phyloP scores from a whole-genome alignment of 2,113 vertebrate species.

The Aphyosemion australe region DNA sequence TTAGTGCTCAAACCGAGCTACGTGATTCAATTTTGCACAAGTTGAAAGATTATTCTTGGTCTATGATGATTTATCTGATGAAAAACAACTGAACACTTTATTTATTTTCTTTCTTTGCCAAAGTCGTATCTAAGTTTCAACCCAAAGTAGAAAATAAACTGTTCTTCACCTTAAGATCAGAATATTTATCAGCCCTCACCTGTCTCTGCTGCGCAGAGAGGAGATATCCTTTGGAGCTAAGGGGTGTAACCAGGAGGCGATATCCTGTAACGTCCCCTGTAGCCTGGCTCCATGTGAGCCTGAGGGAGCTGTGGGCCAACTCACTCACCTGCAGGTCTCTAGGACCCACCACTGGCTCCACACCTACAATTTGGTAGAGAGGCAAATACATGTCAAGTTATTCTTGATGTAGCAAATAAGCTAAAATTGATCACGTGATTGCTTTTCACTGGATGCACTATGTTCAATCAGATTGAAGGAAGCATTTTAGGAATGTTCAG shows the following conservation, averaged over 20 bases:
- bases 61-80: too few species aligned
- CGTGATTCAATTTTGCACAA: background rate
- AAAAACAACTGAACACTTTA: too few species aligned
- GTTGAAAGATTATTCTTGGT: background rate
- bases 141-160: too few species aligned
- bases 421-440: too few species aligned
- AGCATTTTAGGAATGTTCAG: rapidly evolving
- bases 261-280: constrained; percentile 83
- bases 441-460: too few species aligned
- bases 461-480: background rate
- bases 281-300: constrained; percentile 84
- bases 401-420: background rate
- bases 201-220: constrained; percentile 64
- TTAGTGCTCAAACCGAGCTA: background rate
- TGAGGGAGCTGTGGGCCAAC: constrained; percentile 80
- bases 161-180: background rate
- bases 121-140: too few species aligned
- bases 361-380: constrained; percentile 57
- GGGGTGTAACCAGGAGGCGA: constrained; percentile 75
- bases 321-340: constrained; percentile 81
- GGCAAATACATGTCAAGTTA: background rate
- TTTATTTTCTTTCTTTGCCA: too few species aligned
- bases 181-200: constrained; percentile 64
- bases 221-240: constrained; percentile 60
- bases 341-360: constrained; percentile 76